phyloP scores from a whole-genome alignment of 2,113 vertebrate genomes.

The Anthoscopus minutus region DNA sequence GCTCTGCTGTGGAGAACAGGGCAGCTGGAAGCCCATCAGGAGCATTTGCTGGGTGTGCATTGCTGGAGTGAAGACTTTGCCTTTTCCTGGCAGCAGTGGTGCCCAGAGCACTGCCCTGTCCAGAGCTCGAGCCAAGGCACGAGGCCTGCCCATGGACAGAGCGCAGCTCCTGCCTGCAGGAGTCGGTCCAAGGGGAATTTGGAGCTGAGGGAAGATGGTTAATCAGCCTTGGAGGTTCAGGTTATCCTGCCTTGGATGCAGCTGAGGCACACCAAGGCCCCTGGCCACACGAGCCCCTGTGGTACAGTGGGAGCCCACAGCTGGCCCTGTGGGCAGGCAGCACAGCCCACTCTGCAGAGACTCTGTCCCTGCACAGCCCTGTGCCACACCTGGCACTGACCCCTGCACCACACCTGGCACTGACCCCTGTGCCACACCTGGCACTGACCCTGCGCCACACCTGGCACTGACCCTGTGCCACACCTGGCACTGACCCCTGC shows the following conservation, averaged over 20 bases:
- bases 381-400: too few species aligned
- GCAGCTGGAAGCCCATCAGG: too few species aligned
- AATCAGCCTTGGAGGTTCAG: not conserved
- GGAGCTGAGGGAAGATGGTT: not conserved
- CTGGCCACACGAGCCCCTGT: fast-evolving
- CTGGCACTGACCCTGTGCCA: too few species aligned
- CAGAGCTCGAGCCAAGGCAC: not conserved
- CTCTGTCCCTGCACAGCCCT: not conserved
- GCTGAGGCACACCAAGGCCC: not conserved
- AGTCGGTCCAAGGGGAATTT: not conserved
- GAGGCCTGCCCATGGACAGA: fast-evolving
- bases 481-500: too few species aligned
- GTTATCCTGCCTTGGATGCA: not conserved
- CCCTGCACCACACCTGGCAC: too few species aligned
- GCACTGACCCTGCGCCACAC: too few species aligned
- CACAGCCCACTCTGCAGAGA: not conserved
- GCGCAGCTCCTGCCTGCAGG: not conserved
- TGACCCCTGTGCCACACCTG: too few species aligned
- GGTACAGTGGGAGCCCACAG: not conserved
- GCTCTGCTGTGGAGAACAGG: too few species aligned
- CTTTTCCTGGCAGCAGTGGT: not conserved
- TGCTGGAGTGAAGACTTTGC: not conserved
- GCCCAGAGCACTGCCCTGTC: not conserved
- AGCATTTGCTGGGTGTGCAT: not conserved
- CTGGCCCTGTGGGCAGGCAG: not conserved